phyloP scores from a whole-genome alignment of 2,113 vertebrate genomes.

The Panthera leo region DNA sequence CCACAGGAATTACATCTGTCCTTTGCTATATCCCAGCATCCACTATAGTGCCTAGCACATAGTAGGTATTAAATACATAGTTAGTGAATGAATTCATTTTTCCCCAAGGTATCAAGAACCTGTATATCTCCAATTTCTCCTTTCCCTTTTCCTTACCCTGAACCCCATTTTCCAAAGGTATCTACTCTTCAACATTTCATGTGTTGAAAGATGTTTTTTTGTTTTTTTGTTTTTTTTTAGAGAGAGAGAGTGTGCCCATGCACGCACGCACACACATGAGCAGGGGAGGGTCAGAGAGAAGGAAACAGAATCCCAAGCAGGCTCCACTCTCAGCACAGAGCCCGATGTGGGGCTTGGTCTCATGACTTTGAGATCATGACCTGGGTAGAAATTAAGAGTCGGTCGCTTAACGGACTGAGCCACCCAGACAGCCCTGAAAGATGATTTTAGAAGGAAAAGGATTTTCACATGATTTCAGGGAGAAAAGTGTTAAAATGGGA shows the following conservation, averaged over 20 bases:
- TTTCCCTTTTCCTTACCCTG: neutral
- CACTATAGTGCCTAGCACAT: neutral
- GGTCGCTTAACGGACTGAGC: no score
- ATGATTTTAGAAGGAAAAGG: constrained; percentile 14
- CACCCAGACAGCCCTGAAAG: neutral
- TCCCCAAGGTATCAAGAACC: neutral
- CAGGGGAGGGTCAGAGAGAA: no score
- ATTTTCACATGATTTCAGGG: neutral
- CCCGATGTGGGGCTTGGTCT: no score
- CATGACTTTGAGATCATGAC: no score
- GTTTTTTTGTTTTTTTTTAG: no score
- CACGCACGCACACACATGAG: no score
- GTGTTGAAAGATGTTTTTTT: constrained; percentile 19
- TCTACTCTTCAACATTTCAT: neutral
- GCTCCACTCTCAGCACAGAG: no score
- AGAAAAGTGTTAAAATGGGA: constrained; percentile 24
- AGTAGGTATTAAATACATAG: neutral
- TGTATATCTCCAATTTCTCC: neutral
- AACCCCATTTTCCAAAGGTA: neutral
- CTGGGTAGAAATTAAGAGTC: no score
- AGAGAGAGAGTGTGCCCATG: no score
- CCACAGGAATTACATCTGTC: neutral
- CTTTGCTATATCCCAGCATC: neutral
- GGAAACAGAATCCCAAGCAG: no score
- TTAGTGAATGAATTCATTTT: neutral